Evolutionary conservation across 2,113 vertebrate species (phyloP).

Genomic region (Corythoichthys haematopterus): DNA sequence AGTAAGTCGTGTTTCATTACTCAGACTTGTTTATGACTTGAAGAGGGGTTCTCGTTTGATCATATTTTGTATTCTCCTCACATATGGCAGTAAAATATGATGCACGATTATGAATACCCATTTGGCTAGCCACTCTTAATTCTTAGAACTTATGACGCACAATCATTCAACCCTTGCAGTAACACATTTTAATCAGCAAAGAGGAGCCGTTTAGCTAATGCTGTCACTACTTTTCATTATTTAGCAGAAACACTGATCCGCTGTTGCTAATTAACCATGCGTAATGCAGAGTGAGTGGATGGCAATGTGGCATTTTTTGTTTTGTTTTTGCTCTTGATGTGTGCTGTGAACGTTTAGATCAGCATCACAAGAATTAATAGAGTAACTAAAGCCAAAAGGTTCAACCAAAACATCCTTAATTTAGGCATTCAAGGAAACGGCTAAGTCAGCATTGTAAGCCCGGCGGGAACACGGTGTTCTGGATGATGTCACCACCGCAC

Average conservation of each 20-base stretch:
- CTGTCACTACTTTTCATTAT: not conserved
- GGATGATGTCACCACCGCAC: conserved; percentile 31
- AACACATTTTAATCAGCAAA: conserved; percentile 6
- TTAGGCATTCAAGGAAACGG: conserved; percentile 21
- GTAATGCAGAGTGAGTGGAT: not conserved
- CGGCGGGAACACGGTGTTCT: conserved; percentile 23
- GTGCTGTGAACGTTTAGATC: not conserved
- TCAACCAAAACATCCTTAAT: conserved; percentile 1
- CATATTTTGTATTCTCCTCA: not conserved
- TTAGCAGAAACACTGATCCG: not conserved
- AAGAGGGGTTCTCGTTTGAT: not conserved
- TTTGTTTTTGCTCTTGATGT: not conserved
- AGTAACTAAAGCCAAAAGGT: not conserved
- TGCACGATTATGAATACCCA: not conserved
- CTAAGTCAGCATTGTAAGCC: conserved; percentile 48
- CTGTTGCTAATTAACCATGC: not conserved
- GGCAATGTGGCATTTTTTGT: not conserved
- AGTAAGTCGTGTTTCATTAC: too few relatives aligned
- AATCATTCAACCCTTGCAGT: conserved; percentile 1
- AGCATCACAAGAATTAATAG: not conserved
- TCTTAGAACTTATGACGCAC: not conserved
- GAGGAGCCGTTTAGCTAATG: not conserved
- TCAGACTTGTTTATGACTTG: not conserved
- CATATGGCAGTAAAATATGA: not conserved
- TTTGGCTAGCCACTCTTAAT: conserved; percentile 3